A percentile compares a stretch with the other conserved stretches of the same genome.
phyloP scores from a whole-genome alignment of 2,797 vertebrate genomes.

The Lophotriccus pileatus region DNA sequence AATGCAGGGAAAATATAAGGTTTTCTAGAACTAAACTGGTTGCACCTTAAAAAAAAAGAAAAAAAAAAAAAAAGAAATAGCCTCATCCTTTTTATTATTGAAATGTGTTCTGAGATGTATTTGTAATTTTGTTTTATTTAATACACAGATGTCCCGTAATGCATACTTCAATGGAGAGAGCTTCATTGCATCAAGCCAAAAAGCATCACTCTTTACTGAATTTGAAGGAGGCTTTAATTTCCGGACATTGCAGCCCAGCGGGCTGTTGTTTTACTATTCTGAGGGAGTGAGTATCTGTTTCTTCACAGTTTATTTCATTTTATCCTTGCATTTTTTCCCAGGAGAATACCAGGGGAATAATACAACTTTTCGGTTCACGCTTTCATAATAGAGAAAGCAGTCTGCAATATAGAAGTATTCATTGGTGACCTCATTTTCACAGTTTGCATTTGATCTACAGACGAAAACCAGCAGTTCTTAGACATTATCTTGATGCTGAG shows the following conservation, averaged over 20 bases:
- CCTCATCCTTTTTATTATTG: background rate
- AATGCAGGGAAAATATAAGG: background rate
- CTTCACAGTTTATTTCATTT: background rate
- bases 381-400: background rate
- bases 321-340: background rate
- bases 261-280: conserved; percentile 87
- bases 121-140: conserved; percentile 11
- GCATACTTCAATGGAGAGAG: conserved; percentile 91
- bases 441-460: background rate
- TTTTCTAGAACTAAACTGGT: background rate
- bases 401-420: background rate
- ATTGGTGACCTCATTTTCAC: background rate
- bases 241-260: conserved; percentile 85
- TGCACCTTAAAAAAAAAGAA: background rate
- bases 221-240: conserved; percentile 97
- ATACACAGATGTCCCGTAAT: conserved; percentile 88
- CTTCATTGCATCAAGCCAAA: conserved; percentile 88
- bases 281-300: conserved; percentile 81
- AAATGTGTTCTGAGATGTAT: background rate
- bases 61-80: background rate
- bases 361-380: background rate
- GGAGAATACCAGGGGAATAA: background rate
- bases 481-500: background rate
- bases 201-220: conserved; percentile 83
- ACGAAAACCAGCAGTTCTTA: background rate